These are phyloP conservation scores for Nebria ingens DNA, from an alignment of 1,140 invertebrate genomes.

Conservation along the genomic window DNA sequence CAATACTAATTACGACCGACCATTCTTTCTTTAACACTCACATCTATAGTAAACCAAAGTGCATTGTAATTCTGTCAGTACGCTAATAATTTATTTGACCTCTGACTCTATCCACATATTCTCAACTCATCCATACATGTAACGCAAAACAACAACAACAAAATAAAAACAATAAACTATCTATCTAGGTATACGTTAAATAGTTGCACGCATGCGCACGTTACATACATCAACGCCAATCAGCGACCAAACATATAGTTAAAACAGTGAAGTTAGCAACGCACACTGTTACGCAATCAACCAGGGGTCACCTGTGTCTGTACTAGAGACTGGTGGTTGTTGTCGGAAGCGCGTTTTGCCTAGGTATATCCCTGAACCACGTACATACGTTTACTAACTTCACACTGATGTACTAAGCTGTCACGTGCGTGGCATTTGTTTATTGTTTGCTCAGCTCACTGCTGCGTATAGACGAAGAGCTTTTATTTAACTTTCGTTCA, in stretches of 20 bases:
- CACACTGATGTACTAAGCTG: neutral
- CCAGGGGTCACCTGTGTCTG: neutral
- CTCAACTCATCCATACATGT: conserved; percentile 2
- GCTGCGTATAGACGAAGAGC: no score
- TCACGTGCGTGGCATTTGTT: conserved; percentile 1
- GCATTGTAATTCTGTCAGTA: conserved; percentile 5
- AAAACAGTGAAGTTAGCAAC: neutral
- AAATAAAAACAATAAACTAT: neutral
- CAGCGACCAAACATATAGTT: neutral
- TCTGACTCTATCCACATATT: conserved; percentile 3
- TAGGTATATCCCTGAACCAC: no score
- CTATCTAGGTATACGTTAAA: neutral
- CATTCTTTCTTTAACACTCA: no score
- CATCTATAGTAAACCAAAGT: neutral
- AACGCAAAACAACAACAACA: no score
- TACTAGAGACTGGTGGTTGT: neutral
- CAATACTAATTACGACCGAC: no score
- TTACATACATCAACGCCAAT: conserved; percentile 7
- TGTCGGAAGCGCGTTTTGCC: conserved; percentile 3
- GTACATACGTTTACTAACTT: neutral
- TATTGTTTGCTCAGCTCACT: no score
- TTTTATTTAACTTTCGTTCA: no score
- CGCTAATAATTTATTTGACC: conserved; percentile 3
- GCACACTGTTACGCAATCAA: conserved; percentile 3
- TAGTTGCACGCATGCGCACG: neutral